Evolutionary conservation across 2,888 invertebrate genomes (phyloP).

Genomic region (Tenodera sinensis): DNA sequence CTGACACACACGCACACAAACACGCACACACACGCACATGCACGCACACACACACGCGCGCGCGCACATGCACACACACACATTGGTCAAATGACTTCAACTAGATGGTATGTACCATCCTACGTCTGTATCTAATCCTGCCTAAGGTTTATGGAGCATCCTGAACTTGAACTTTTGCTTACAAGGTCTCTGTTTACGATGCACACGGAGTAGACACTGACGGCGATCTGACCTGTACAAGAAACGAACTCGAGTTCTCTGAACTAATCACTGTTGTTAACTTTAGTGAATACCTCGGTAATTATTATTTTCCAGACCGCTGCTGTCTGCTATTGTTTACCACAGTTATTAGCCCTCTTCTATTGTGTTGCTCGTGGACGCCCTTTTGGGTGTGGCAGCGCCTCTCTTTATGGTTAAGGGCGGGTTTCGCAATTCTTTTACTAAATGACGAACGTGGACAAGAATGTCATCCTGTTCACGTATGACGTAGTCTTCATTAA

Average conservation of each 20-base stretch:
- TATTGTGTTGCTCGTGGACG: background rate
- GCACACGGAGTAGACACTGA: background rate
- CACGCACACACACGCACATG: too few relatives aligned
- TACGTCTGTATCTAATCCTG: too few relatives aligned
- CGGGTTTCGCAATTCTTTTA: background rate
- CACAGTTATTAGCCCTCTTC: background rate
- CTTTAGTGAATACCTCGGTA: background rate
- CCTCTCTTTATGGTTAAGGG: background rate
- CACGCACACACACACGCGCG: too few relatives aligned
- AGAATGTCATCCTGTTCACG: background rate
- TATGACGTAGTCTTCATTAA: background rate
- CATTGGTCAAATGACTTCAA: too few relatives aligned
- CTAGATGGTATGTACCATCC: too few relatives aligned
- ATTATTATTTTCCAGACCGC: background rate
- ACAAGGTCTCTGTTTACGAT: too few relatives aligned
- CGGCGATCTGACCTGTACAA: background rate
- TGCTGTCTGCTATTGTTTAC: background rate
- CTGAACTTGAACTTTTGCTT: too few relatives aligned
- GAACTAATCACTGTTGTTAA: background rate
- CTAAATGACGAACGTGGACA: background rate
- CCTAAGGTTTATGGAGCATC: too few relatives aligned
- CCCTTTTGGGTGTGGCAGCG: background rate
- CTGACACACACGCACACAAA: too few relatives aligned
- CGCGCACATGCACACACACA: too few relatives aligned
- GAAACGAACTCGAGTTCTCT: background rate